phyloP scores from a whole-genome alignment of 2,797 vertebrate genomes.

The Lagorchestes hirsutus region DNA sequence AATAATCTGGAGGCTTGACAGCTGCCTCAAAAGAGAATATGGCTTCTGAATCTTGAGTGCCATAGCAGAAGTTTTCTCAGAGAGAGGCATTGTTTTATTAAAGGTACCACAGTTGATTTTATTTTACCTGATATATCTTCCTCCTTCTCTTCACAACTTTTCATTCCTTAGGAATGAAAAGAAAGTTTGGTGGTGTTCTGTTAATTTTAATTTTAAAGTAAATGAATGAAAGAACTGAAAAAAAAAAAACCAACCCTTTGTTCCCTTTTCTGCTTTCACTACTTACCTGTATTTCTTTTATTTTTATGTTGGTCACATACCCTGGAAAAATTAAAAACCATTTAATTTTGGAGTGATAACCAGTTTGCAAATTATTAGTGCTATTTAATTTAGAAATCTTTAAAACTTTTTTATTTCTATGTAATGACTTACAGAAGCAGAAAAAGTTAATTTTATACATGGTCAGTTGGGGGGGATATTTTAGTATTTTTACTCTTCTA shows the following conservation, averaged over 20 bases:
- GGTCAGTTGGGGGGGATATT: neutral
- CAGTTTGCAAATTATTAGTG: accelerated
- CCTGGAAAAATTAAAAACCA: neutral
- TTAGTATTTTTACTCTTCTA: neutral
- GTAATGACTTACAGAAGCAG: neutral
- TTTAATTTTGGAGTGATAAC: neutral
- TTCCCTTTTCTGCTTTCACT: neutral
- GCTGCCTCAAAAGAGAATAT: neutral
- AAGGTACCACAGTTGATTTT: neutral
- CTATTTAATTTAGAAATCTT: neutral
- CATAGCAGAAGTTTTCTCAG: neutral
- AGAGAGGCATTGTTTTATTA: neutral
- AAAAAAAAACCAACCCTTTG: neutral
- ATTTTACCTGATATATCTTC: neutral
- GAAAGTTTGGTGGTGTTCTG: neutral
- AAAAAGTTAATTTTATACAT: neutral
- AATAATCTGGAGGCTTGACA: neutral
- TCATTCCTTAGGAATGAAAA: neutral
- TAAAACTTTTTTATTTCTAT: neutral
- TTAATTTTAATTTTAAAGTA: neutral
- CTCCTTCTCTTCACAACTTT: neutral
- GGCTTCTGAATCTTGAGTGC: neutral
- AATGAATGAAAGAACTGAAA: neutral
- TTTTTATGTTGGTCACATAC: neutral
- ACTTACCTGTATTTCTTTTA: neutral